phyloP scores from a whole-genome alignment of 2,888 invertebrate species.

The Neuroscelio doddi region DNA sequence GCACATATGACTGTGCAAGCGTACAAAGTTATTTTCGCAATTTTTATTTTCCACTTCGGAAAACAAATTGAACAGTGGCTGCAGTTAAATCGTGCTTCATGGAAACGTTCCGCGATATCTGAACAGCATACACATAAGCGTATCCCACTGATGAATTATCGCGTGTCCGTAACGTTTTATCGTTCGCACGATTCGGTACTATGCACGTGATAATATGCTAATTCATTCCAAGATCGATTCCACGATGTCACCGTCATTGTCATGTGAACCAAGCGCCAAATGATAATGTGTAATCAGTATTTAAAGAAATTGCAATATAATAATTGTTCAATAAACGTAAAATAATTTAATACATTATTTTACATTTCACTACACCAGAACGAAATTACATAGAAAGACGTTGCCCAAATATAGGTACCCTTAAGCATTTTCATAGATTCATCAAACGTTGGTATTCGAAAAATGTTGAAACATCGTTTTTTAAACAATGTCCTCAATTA shows the following conservation, averaged over 20 bases:
- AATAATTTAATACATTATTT: too few relatives aligned
- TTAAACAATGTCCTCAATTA: too few relatives aligned
- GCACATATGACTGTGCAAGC: conserved; percentile 7
- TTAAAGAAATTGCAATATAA: too few relatives aligned
- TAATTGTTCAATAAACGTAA: too few relatives aligned
- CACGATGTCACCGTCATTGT: conserved; percentile 52
- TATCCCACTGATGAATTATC: conserved; percentile 45
- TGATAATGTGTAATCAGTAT: conserved; percentile 50
- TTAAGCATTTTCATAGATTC: too few relatives aligned
- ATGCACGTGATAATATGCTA: conserved; percentile 58
- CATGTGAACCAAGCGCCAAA: conserved; percentile 52
- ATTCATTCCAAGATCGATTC: conserved; percentile 56
- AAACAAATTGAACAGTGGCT: conserved; percentile 25
- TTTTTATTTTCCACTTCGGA: conserved; percentile 30
- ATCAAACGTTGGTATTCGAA: too few relatives aligned
- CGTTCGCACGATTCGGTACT: conserved; percentile 45
- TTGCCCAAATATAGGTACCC: too few relatives aligned
- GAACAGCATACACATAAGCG: conserved; percentile 15
- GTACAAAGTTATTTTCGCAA: conserved; percentile 15
- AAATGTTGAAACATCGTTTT: too few relatives aligned
- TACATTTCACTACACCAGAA: too few relatives aligned
- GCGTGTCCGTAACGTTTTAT: conserved; percentile 54
- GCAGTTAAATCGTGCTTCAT: conserved; percentile 28
- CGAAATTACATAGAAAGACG: too few relatives aligned
- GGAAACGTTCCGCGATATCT: conserved; percentile 26